Evolutionary conservation across 2,797 vertebrate species (phyloP), one percentile per base, ranked within the genome.

Genomic region (Carapus acus): DNA sequence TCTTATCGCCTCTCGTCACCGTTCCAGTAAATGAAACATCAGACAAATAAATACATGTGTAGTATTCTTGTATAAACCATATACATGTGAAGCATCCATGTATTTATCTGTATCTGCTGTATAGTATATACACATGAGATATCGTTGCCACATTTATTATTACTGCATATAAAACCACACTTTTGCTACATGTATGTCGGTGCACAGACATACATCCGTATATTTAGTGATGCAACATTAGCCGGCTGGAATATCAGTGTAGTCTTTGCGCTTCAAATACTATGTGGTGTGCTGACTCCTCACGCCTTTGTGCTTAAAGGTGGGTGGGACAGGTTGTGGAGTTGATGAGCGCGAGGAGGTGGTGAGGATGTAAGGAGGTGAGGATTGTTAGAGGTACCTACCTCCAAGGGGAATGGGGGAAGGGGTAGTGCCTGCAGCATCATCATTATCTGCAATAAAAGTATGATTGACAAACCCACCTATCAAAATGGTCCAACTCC

Each of bases 401-500:
- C 89, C 89, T 90, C 84, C 24, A 61, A 70, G 79, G 58, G 83
- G 69, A 66, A 83, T 77, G 69, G 88, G 83, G 65, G 84, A 79
- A 54, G 73, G 62, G 63, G 76, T 77, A 73, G 69, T 79, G 62
- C 69, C 59, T 67, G 80, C 66, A 65, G 77, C 73, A 70, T 71
- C 83, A 78, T 79, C 86, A 70, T 88, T 86, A 86, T 87, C 88
- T 90, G 86, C 49, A 89, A 90, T 84, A 86, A 86, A 88, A 79
- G 61, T 71, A 71, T 83, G 72, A 86, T 83, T 81, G 83, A 88
- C 79, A 89, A 75, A 84, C 80, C 80, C 78, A 83, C 81, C 83
- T 79, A 77, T 81, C 60, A 84, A 64, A 77, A 73, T 53, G 56
- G 65, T 82, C 78, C 70, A 76, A 47, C 53, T 78, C 77, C 69